Conservation (phyloP, 2,113 vertebrate genomes). For the Gracilinanus agilis region DNA sequence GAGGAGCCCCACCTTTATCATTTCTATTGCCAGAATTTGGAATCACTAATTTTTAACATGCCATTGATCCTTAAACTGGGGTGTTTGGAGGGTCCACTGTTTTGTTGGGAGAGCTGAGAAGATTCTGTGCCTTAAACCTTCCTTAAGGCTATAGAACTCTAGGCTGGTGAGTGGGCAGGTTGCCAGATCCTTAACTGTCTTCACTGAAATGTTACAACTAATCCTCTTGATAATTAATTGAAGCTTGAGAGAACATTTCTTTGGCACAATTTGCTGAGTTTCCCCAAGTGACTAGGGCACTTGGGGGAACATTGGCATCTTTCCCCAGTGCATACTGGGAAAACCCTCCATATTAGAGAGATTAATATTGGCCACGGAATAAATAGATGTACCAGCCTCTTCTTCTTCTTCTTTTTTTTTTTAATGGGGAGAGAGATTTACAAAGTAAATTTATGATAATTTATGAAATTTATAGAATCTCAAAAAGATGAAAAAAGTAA, state of each 20-base stretch:
- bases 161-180: conserved; percentile 13
- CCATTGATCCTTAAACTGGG: neutral
- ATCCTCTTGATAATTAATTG: conserved; percentile 32
- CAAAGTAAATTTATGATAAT: too few species aligned
- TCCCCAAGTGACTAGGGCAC: neutral
- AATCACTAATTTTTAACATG: neutral
- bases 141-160: neutral
- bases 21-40: neutral
- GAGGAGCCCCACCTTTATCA: neutral
- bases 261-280: conserved; percentile 27
- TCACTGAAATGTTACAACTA: neutral
- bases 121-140: conserved; percentile 20
- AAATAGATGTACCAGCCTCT: neutral
- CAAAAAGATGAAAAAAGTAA: neutral
- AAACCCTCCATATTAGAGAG: neutral
- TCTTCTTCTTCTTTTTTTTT: too few species aligned
- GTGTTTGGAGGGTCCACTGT: neutral
- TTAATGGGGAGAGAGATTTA: neutral
- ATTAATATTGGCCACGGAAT: neutral
- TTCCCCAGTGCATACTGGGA: neutral
- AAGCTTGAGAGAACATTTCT: conserved; percentile 30
- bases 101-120: neutral
- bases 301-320: neutral
- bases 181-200: neutral
- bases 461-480: neutral